Percentiles rank a stretch among this genome's conserved stretches.
These are phyloP conservation scores for Microvelia longipes DNA, from an alignment of 1,140 invertebrate genomes.

Conservation along the genomic window DNA sequence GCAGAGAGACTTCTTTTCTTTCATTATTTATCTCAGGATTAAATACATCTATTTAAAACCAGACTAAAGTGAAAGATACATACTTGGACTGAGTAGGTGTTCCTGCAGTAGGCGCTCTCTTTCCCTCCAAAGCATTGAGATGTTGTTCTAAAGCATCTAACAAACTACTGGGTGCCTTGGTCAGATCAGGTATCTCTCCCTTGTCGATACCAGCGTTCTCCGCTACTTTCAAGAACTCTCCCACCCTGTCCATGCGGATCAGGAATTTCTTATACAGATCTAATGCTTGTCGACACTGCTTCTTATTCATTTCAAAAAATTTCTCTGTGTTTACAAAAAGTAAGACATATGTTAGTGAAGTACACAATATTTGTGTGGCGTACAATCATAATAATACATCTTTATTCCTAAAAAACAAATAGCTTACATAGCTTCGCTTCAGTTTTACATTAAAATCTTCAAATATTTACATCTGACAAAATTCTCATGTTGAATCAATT, in stretches of 20 bases:
- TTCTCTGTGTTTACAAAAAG: constrained; percentile 50
- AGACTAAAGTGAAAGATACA: too few relatives aligned
- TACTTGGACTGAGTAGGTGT: constrained; percentile 73
- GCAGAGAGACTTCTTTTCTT: too few relatives aligned
- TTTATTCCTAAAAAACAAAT: too few relatives aligned
- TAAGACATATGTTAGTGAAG: too few relatives aligned
- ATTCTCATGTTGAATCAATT: too few relatives aligned
- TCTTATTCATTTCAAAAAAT: constrained; percentile 99
- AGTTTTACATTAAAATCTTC: too few relatives aligned
- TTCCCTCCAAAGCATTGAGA: constrained; percentile 79
- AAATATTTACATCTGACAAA: too few relatives aligned
- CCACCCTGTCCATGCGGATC: constrained; percentile 94
- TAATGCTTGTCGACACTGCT: constrained; percentile 89
- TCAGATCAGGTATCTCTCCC: constrained; percentile 96
- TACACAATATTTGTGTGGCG: too few relatives aligned
- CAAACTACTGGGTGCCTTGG: constrained; percentile 95
- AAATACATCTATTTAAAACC: too few relatives aligned
- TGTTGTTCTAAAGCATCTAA: constrained; percentile 95
- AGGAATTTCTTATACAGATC: constrained; percentile 99
- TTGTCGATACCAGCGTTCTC: constrained; percentile 98
- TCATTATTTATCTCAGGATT: too few relatives aligned
- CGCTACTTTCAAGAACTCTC: constrained; percentile 94
- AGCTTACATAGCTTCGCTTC: too few relatives aligned
- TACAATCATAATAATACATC: too few relatives aligned
- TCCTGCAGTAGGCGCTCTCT: constrained; percentile 63